Evolutionary conservation across 2,888 invertebrate species (phyloP).

Genomic region (Conops quadrifasciatus): DNA sequence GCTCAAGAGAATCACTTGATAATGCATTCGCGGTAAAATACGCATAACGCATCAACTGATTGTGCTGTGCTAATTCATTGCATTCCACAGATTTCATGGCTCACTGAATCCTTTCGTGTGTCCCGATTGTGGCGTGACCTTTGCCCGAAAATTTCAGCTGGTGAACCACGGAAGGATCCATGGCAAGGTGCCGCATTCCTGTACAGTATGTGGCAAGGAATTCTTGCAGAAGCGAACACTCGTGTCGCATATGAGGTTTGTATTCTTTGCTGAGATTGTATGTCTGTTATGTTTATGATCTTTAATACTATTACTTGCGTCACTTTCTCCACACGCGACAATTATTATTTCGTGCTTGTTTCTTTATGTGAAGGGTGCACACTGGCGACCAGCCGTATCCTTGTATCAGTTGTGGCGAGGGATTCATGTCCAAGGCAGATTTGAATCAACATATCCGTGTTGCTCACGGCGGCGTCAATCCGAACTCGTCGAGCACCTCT

Average conservation of each 20-base stretch:
- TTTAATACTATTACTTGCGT: too few relatives aligned
- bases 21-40: conserved; percentile 66
- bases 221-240: conserved; percentile 85
- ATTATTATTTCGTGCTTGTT: not conserved
- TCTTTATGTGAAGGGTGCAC: conserved; percentile 68
- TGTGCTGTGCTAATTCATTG: not conserved
- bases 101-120: conserved; percentile 95
- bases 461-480: conserved; percentile 66
- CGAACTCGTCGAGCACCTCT: conserved; percentile 63
- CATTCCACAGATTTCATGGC: conserved; percentile 79
- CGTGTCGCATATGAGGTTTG: conserved; percentile 80
- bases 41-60: not conserved
- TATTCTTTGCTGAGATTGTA: too few relatives aligned
- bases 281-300: too few relatives aligned
- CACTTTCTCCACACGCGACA: too few relatives aligned
- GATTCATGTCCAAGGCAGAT: conserved; percentile 77
- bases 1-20: conserved; percentile 83
- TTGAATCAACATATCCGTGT: conserved; percentile 74
- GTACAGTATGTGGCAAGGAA: conserved; percentile 84
- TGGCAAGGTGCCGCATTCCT: conserved; percentile 81
- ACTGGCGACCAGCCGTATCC: conserved; percentile 79
- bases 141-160: conserved; percentile 85
- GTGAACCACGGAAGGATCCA: conserved; percentile 85
- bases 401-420: conserved; percentile 80
- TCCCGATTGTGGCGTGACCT: conserved; percentile 86